Conservation (phyloP, 2,888 invertebrate genomes). For the Phaonia tiefii region DNA sequence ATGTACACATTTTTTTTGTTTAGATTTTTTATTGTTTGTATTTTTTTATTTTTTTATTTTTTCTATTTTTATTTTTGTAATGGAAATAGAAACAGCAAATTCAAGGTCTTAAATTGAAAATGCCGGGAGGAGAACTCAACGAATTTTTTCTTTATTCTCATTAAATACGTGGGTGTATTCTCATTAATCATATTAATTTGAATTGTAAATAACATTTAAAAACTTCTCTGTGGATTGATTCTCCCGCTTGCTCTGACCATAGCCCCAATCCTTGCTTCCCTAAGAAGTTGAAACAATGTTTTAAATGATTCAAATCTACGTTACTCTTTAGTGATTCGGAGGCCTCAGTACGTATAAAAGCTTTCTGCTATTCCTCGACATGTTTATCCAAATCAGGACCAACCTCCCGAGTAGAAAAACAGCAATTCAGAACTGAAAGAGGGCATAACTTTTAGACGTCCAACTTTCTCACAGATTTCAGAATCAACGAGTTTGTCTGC, state of each 20-base stretch:
- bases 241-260: slow-evolving; percentile 2
- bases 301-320: slow-evolving; percentile 27
- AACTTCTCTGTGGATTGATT: slow-evolving; percentile 8
- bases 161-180: neutral
- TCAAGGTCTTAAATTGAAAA: too few relatives aligned
- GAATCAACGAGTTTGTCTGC: slow-evolving; percentile 40
- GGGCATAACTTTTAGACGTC: neutral
- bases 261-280: neutral
- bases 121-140: slow-evolving; percentile 27
- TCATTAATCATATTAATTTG: slow-evolving; percentile 10
- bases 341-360: too few relatives aligned
- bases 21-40: too few relatives aligned
- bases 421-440: neutral
- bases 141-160: slow-evolving; percentile 11
- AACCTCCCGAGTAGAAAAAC: neutral
- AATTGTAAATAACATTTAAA: slow-evolving; percentile 7
- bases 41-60: too few relatives aligned
- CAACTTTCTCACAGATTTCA: slow-evolving; percentile 27
- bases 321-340: slow-evolving; percentile 34
- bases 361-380: slow-evolving; percentile 16
- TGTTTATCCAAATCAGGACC: slow-evolving; percentile 4
- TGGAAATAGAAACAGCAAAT: too few relatives aligned
- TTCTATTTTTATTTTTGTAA: too few relatives aligned
- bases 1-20: too few relatives aligned
- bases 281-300: neutral